Base-by-base conservation (phyloP, 2,113 vertebrate species). In the Anhinga anhinga region DNA sequence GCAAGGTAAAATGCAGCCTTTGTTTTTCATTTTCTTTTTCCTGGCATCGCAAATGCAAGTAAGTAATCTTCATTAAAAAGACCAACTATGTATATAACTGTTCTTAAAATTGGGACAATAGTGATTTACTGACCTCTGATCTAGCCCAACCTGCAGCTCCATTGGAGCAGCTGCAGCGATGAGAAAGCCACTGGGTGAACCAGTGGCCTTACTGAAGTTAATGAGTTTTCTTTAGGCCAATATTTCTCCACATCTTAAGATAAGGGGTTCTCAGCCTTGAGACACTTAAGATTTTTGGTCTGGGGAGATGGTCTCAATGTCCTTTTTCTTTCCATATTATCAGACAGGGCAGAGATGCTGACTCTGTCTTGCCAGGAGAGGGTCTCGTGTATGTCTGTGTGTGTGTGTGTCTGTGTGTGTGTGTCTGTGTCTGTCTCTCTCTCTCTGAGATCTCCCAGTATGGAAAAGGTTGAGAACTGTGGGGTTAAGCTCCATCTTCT, bases 11-110 rank as follows among this genome's bases (percentile, higher is more conserved):
- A 95, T 91, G 90, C 95, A 95, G 81, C 88, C 66, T 98, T 97
- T 98, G 91, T 97, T 97, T 98, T 98, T 96, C 30, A 17, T 97
- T 97, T 95, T 98, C 73, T 98, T 98, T 98, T 97, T 97, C 96
- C 97, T 97, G 98, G 94, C 97, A 96, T 97, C 93, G 95, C 96
- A 97, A 49, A 90, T 79, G 59, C 97, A 98, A 98, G 98, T 98
- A 98, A 98, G 98, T 98, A 97, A 93, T 80, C 88, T 56, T 97
- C 65, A 49, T 91, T 80, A 92, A 97, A 85, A 87, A 95, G 53
- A 29, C 17, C 47, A 77, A 70, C 69, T 86, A 61, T 63, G 38
- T 61, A 7, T 59, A 92, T 91, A 98, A 88, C 87, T 91, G 70
- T 45, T 90, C 55, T 87, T 88, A 88, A 97, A 82, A 88, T 63